These are phyloP conservation scores for Metopolophium dirhodum DNA, from an alignment of 1,140 invertebrate genomes.

Conservation along the genomic window DNA sequence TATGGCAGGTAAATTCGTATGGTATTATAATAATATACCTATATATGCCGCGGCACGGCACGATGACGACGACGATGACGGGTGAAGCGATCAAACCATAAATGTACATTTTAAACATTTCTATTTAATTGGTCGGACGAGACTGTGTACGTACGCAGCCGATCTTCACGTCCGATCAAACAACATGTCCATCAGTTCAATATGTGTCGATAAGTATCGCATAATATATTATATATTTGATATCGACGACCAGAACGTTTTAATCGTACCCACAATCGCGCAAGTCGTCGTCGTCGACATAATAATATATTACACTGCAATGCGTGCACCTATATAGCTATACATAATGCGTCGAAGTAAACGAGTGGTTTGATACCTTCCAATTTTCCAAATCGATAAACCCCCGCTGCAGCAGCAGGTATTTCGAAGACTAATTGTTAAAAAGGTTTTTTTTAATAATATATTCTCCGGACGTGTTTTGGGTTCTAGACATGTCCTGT, in stretches of 20 bases:
- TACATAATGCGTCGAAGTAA: neutral
- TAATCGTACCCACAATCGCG: neutral
- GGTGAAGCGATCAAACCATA: neutral
- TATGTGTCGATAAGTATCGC: constrained; percentile 31
- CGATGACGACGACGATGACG: neutral
- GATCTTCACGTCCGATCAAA: constrained; percentile 36
- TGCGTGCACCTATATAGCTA: no score
- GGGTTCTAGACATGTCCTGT: neutral
- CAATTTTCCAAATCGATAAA: neutral
- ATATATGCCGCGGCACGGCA: neutral
- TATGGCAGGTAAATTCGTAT: neutral
- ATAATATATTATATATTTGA: neutral
- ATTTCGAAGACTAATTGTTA: neutral
- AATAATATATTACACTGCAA: neutral
- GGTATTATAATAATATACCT: neutral
- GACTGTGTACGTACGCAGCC: neutral
- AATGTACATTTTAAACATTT: constrained; percentile 33
- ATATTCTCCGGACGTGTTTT: neutral
- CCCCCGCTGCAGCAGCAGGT: neutral
- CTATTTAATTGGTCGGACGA: constrained; percentile 39
- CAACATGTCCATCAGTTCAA: neutral
- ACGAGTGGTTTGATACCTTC: neutral
- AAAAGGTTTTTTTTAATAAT: neutral
- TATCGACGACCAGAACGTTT: neutral
- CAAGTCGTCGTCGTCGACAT: neutral